These are phyloP conservation scores for Callorhinus ursinus DNA, from an alignment of 2,113 vertebrate genomes.

Conservation along the genomic window DNA sequence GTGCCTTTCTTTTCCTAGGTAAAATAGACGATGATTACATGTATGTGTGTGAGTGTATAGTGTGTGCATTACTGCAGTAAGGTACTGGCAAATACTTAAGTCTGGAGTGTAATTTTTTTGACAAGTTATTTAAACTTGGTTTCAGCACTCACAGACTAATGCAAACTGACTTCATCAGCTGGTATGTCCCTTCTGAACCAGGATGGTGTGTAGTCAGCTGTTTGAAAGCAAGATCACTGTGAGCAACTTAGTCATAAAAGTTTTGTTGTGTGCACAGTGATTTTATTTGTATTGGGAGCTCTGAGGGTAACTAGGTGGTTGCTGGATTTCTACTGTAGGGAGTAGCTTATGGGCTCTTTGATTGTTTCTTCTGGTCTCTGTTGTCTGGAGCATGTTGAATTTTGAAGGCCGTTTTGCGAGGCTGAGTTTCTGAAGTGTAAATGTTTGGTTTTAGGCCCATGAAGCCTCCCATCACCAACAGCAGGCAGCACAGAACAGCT, in stretches of 20 bases:
- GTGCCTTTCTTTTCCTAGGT: conserved; percentile 47
- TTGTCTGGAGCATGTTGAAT: conserved; percentile 73
- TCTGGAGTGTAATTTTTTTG: conserved; percentile 63
- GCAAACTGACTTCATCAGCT: conserved; percentile 66
- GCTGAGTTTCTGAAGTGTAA: conserved; percentile 84
- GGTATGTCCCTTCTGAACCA: conserved; percentile 45
- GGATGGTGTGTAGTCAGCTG: conserved; percentile 45
- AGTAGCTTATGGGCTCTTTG: conserved; percentile 36
- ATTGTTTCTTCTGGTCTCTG: conserved; percentile 48
- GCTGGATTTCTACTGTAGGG: background rate
- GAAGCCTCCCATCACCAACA: conserved; percentile 99
- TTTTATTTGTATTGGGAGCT: conserved; percentile 52
- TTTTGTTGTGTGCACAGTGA: conserved; percentile 53
- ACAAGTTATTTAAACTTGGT: conserved; percentile 75
- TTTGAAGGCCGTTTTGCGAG: conserved; percentile 64
- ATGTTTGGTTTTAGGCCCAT: conserved; percentile 93
- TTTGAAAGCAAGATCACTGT: conserved; percentile 65
- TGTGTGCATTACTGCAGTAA: conserved; percentile 17
- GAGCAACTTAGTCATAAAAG: conserved; percentile 58
- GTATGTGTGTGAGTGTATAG: background rate
- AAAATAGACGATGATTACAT: conserved; percentile 11
- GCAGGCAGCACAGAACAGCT: conserved; percentile 95
- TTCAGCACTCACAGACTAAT: conserved; percentile 62
- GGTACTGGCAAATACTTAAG: conserved; percentile 75
- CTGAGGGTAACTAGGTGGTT: conserved; percentile 22